phyloP scores from a whole-genome alignment of 2,888 invertebrate species.

The Cephonodes hylas region DNA sequence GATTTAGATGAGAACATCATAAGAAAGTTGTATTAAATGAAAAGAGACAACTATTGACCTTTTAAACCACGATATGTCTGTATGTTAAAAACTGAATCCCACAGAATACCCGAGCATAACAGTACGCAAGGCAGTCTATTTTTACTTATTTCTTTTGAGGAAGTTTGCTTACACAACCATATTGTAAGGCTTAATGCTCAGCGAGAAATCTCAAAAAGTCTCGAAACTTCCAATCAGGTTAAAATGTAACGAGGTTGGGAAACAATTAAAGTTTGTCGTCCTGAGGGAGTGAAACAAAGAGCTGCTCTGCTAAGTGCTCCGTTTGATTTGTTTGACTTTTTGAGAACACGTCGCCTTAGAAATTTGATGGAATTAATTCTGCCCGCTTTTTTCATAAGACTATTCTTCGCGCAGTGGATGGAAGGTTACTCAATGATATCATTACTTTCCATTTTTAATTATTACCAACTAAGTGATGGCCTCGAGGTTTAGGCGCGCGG shows the following conservation, averaged over 20 bases:
- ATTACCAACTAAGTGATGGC: no score
- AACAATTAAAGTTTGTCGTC: slow-evolving; percentile 67
- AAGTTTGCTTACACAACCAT: background rate
- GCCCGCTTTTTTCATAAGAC: background rate
- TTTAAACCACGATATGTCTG: no score
- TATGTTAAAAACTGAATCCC: no score
- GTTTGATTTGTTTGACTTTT: slow-evolving; percentile 69
- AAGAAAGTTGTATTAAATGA: no score
- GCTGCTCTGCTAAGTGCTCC: slow-evolving; percentile 53
- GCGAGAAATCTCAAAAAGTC: slow-evolving; percentile 18
- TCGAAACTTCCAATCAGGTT: slow-evolving; percentile 39
- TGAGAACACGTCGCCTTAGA: slow-evolving; percentile 1
- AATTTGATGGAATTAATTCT: background rate
- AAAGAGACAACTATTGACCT: no score
- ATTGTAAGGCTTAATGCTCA: background rate
- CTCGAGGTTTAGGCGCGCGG: no score
- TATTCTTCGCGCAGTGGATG: no score
- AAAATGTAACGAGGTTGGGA: slow-evolving; percentile 50
- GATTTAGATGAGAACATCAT: no score
- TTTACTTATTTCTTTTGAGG: background rate
- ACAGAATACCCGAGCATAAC: no score
- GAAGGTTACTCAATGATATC: no score
- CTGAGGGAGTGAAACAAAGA: slow-evolving; percentile 39
- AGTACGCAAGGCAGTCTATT: no score
- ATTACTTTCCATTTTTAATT: no score